Base-by-base conservation (phyloP, 2,888 invertebrate genomes). In the Drosophila cognata region DNA sequence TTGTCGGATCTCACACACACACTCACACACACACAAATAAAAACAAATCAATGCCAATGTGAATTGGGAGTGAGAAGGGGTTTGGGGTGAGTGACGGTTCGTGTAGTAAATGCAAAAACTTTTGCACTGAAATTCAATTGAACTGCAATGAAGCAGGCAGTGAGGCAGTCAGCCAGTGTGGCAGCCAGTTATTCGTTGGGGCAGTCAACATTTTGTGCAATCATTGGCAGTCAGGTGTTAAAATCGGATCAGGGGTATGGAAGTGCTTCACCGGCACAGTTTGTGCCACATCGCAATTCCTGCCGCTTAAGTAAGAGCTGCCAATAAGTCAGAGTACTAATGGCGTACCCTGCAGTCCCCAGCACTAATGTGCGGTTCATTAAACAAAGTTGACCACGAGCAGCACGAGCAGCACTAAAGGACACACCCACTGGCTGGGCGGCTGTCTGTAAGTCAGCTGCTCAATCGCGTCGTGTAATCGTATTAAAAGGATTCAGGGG, bases 301-400 rank as follows among this genome's bases (percentile, higher is more conserved):
- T 78, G 70, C 60, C 85, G 71, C 77, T 84, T 69, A 53, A 68
- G 46, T 74, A 71, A 63, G 62, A 77, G 77, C 76, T 66, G 90
- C 71, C 90, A 82, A 85, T 88, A 88, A 89, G 88, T 89, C 82
- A 82, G 69, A 33, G 57, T 62, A 46, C 69, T 50, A 68, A 25
- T 25, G 60, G 55, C 63, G 66, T 61, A 43, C 41, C 41, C 33
- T 48, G n/a, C 63, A 64, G 59, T 61, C 59, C 69, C 60, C 72
- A 64, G 73, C 77, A 76, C 91, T 85, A 87, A 87, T 91, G 84
- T 89, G 91, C 82, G 91, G 91, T 89, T 91, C 89, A 90, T 90
- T 91, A 89, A 81, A 78, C 77, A 80, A 68, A 74, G 79, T 79
- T 91, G 83, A 81, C 89, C 90, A 77, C 77, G 77, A 71, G 55